These are phyloP conservation scores for Euclidia mi DNA, from an alignment of 2,888 invertebrate species.

Conservation along the genomic window DNA sequence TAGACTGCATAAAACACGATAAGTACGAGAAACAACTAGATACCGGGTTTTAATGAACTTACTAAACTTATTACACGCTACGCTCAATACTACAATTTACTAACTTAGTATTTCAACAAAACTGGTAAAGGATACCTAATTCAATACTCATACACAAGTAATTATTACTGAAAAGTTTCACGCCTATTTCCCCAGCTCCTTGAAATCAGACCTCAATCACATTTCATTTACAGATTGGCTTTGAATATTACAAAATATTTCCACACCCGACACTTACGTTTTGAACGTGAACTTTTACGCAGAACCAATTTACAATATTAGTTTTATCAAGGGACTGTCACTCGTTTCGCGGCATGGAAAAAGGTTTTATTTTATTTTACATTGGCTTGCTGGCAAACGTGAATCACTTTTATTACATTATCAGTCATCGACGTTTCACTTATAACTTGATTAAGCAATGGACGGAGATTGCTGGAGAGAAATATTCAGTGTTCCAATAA, in stretches of 20 bases:
- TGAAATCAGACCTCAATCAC: neutral
- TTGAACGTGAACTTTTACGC: neutral
- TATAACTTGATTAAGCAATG: conserved; percentile 11
- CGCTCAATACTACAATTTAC: no score
- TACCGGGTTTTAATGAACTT: no score
- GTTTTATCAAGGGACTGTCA: neutral
- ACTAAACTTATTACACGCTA: no score
- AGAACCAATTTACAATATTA: conserved; percentile 6
- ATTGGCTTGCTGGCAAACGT: conserved; percentile 16
- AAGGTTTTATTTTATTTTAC: conserved; percentile 17
- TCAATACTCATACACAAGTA: no score
- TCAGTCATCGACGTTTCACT: conserved; percentile 11
- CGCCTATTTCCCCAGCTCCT: no score
- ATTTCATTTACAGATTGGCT: neutral
- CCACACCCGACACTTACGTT: neutral
- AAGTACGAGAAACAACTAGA: no score
- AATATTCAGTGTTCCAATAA: conserved; percentile 3
- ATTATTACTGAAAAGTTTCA: no score
- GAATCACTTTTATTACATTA: conserved; percentile 27
- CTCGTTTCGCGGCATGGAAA: conserved; percentile 8
- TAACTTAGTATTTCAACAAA: no score
- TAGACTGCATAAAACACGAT: no score
- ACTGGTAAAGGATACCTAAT: no score
- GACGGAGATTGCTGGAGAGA: neutral
- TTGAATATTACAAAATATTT: neutral